Evolutionary conservation across 1,140 invertebrate genomes (phyloP), one percentile per base, ranked within the genome.

Genomic region (Hydropsyche tenuis): DNA sequence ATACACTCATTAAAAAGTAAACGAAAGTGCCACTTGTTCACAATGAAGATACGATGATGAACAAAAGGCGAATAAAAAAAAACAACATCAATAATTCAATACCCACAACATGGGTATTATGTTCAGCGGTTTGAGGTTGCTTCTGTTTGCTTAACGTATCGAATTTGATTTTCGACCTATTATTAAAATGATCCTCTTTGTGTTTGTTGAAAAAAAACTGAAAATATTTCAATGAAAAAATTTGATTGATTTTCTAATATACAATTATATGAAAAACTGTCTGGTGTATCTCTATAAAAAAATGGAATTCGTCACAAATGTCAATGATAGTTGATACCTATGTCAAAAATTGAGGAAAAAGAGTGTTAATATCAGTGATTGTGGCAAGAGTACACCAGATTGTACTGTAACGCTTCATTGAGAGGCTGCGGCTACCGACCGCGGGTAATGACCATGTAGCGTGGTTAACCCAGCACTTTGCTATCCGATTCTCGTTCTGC

Each of bases 51-150:
- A n/a, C n/a, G n/a, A n/a, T n/a, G n/a, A n/a, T n/a, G n/a, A n/a
- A n/a, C n/a, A n/a, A n/a, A n/a, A n/a, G n/a, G n/a, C 30, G 30
- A 9, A 37, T 4, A 37, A 37, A 37, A 37, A 37, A 37, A 37
- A 37, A 37, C 30, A 37, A 37, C 30, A 4, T 37, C 30, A 9
- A 37, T 37, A 9, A 37, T 37, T 37, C 30, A 37, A 37, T 37
- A 9, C 6, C 56, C 56, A 62, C 56, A 25, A 23, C 20, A 20
- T 22, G 22, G 56, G 23, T 62, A 62, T 62, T 62, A 25, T 62
- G 6, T 62, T 62, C 56, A 62, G 56, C 23, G 56, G 56, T 62
- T 62, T 62, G 56, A 62, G 56, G 56, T 62, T 25, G 56, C 56
- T 62, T 20, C 56, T 23, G 56, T 25, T 62, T 37, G 30, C 20